A percentile compares a stretch with the other conserved stretches of the same genome.
These are phyloP conservation scores for Lypha dubia DNA, from an alignment of 2,888 invertebrate species.

Conservation along the genomic window DNA sequence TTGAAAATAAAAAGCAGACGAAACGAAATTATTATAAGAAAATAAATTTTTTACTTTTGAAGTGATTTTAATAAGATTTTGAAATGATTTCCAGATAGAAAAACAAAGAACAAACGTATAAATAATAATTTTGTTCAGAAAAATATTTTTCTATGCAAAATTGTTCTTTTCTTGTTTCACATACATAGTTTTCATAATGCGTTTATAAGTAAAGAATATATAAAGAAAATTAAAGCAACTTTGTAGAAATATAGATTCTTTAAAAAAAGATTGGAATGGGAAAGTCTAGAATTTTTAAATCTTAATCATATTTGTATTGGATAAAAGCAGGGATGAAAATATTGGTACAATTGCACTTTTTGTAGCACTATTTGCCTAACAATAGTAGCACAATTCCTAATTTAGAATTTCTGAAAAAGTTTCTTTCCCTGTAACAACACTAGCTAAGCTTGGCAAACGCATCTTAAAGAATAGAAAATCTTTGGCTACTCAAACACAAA, in stretches of 20 bases:
- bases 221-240: background rate
- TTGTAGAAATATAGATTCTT: background rate
- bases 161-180: conserved; percentile 1
- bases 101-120: background rate
- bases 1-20: conserved; percentile 16
- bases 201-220: background rate
- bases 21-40: conserved; percentile 53
- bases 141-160: background rate
- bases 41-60: conserved; percentile 56
- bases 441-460: too few relatives aligned
- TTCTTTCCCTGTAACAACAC: too few relatives aligned
- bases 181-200: background rate
- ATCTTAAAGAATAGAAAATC: too few relatives aligned
- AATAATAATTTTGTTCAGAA: conserved; percentile 35
- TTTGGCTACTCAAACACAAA: too few relatives aligned
- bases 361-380: too few relatives aligned
- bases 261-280: too few relatives aligned
- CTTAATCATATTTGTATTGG: too few relatives aligned
- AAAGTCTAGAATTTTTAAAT: too few relatives aligned
- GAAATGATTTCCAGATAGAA: conserved; percentile 57
- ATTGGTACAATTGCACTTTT: too few relatives aligned
- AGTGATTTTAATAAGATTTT: conserved; percentile 65
- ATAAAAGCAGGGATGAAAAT: too few relatives aligned
- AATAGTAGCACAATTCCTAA: too few relatives aligned
- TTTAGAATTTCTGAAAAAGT: too few relatives aligned